Base-by-base conservation (phyloP, 2,888 invertebrate species). In the Actias luna region DNA sequence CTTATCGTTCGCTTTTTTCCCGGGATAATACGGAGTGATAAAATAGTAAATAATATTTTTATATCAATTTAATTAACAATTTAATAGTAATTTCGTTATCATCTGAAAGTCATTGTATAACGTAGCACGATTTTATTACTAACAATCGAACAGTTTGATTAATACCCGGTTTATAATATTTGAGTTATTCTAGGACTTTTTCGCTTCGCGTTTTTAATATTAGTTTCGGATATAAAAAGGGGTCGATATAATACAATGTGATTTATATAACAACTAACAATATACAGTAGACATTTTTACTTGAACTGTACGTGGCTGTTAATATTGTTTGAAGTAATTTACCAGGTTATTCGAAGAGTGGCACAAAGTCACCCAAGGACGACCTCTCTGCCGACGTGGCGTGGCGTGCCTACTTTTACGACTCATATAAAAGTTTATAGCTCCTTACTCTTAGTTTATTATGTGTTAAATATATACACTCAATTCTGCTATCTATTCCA, bases 391-490 rank as follows among this genome's bases (percentile, higher is more conserved):
- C 75, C 71, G 63, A 69, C 8, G 33, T 12, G 16, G 36, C 14
- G 36, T 16, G 12, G 10, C 76, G 72, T 71, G 73, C 74, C 77
- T 76, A 75, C 77, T 79, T 81, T 82, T 82, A 82, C 71, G 71
- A 73, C 70, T 61, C 66, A 71, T 79, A 78, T 82, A 82, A 82
- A 82, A 79, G 67, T 82, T 82, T 82, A 81, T 82, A 73, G 79
- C 69, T 73, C 67, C 76, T 80, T 74, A 78, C 72, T 70, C 68
- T 66, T 68, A 72, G 69, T 82, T 82, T 79, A 82, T 78, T 82
- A 80, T 78, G 76, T 78, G 78, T 78, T 75, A 76, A 78, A 76
- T 78, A 75, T 80, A 80, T 74, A 76, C 67, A 72, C 71, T 74
- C 69, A 73, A 77, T 77, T 78, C 66, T 55, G 68, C 69, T 77